Conservation (phyloP, 2,888 invertebrate genomes). For the Amblyteles armatorius region DNA sequence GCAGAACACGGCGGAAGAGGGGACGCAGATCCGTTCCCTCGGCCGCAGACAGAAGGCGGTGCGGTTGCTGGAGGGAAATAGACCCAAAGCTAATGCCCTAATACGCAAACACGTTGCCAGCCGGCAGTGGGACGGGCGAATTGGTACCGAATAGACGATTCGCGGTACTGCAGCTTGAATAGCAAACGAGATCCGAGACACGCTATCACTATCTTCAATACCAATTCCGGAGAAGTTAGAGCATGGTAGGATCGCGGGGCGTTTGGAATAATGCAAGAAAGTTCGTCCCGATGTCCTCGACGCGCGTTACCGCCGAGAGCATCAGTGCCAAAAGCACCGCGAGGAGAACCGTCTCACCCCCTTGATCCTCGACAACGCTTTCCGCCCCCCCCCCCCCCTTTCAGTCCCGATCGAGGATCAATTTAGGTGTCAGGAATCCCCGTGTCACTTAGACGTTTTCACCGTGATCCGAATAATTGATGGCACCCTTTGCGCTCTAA, state of each 20-base stretch:
- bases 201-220: slow-evolving; percentile 40
- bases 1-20: slow-evolving; percentile 13
- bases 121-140: slow-evolving; percentile 19
- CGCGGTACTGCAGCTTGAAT: slow-evolving; percentile 56
- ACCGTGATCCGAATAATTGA: slow-evolving; percentile 81
- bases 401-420: slow-evolving; percentile 80
- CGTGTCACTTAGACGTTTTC: slow-evolving; percentile 84
- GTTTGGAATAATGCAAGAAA: slow-evolving; percentile 70
- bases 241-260: slow-evolving; percentile 48
- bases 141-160: slow-evolving; percentile 50
- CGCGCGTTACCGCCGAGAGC: slow-evolving; percentile 24
- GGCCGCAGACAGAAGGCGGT: slow-evolving; percentile 32
- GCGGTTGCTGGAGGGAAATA: slow-evolving; percentile 18
- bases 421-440: slow-evolving; percentile 82
- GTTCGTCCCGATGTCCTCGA: slow-evolving; percentile 57
- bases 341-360: slow-evolving; percentile 12
- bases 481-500: slow-evolving; percentile 70
- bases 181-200: slow-evolving; percentile 50
- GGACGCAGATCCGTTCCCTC: neutral
- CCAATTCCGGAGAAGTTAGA: neutral
- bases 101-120: slow-evolving; percentile 57
- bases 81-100: slow-evolving; percentile 48
- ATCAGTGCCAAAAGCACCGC: slow-evolving; percentile 33
- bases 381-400: slow-evolving; percentile 35
- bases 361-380: slow-evolving; percentile 23